Base-by-base conservation (phyloP, 1,140 invertebrate genomes). In the Hyphantria cunea region DNA sequence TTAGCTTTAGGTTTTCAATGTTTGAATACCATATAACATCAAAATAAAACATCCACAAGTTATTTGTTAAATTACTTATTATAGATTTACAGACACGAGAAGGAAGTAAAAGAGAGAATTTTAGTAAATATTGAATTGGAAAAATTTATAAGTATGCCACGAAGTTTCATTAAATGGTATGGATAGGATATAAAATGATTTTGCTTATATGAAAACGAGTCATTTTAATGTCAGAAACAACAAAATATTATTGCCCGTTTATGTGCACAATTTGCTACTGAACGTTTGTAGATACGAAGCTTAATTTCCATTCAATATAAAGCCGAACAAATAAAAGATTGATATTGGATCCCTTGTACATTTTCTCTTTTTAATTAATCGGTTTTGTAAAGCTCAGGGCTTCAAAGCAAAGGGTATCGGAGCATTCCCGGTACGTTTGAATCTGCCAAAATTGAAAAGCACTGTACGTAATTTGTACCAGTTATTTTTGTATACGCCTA, bases 331-430 rank as follows among this genome's bases (percentile, higher is more conserved):
- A 63, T 53, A 44, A 59, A 63, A 63, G 42, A 63, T 47, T 63
- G 53, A 59, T 63, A 58, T 59, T 63, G 66, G 59, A 58, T 63
- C 60, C 66, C 42, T 53, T 59, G 34, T 25, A 49, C 39, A 45
- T 53, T 58, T 53, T 63, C 54, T 53, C 54, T 63, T 68, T 62
- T 68, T 68, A 68, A 68, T 68, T 68, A 68, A 68, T 68, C 60
- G 58, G 48, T 67, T 66, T 67, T 67, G 65, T 58, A 59, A 50
- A 59, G 54, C 44, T 59, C 13, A 48, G 33, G 59, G 58, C 60
- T 53, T 63, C 66, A 68, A 68, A 68, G 66, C 54, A 63, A 68
- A 63, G 59, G 66, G 59, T 63, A 68, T 59, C 49, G 41, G 48
- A 52, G 32, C 60, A 54, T 53, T 63, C 48, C 45, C 34, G 60